Evolutionary conservation across 2,797 vertebrate genomes (phyloP).

Genomic region (Hypotaenidia philippensis): DNA sequence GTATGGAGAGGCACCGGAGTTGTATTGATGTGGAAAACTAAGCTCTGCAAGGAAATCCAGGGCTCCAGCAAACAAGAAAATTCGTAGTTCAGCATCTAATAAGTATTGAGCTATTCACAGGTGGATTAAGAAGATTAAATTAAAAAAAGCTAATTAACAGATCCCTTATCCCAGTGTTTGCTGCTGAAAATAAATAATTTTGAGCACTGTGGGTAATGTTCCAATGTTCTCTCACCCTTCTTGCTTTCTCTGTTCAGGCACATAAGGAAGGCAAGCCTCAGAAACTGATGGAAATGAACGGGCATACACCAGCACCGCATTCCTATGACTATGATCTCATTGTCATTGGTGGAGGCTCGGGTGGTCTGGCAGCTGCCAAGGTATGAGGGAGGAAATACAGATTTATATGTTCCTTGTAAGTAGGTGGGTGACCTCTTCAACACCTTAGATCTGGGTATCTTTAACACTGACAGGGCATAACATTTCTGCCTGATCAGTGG

Average conservation of each 20-base stretch:
- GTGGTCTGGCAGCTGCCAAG: slow-evolving; percentile 88
- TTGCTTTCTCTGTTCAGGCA: slow-evolving; percentile 57
- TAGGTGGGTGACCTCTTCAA: not conserved
- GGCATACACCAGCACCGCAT: accelerated
- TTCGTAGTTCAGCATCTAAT: not conserved
- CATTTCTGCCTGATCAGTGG: not conserved
- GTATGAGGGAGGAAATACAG: slow-evolving; percentile 50
- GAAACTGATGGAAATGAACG: slow-evolving; percentile 58
- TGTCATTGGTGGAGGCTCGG: slow-evolving; percentile 87
- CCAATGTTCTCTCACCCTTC: not conserved
- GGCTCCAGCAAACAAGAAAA: not conserved
- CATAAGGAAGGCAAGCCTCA: slow-evolving; percentile 51
- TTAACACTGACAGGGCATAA: not conserved
- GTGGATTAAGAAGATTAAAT: not conserved
- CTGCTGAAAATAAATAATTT: not conserved
- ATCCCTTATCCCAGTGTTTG: not conserved
- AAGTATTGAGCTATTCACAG: not conserved
- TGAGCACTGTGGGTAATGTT: not conserved
- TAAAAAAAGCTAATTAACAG: not conserved
- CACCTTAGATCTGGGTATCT: not conserved
- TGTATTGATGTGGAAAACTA: not conserved
- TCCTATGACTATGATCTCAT: slow-evolving; percentile 86
- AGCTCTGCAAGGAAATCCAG: not conserved
- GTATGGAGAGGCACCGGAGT: not conserved
- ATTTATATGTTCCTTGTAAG: not conserved